Percentiles rank a stretch among this genome's conserved stretches.
Evolutionary conservation across 1,140 invertebrate species (phyloP).

Genomic region (Drosophila watanabei): DNA sequence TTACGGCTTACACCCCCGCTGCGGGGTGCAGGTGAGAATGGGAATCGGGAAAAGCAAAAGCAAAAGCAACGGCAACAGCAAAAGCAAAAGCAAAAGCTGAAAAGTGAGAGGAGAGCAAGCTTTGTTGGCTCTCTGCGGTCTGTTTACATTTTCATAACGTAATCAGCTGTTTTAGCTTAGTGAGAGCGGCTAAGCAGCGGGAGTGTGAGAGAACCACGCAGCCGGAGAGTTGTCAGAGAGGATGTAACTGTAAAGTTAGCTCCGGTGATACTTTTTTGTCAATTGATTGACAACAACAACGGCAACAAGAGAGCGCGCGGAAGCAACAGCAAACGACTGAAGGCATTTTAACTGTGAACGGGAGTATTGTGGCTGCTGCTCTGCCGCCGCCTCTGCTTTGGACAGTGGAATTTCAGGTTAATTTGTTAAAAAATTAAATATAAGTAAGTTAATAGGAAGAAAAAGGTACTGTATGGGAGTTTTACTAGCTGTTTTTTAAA

Average conservation of each 20-base stretch:
- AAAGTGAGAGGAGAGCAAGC: constrained; percentile 57
- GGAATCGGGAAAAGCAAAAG: constrained; percentile 24
- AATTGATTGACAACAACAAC: constrained; percentile 72
- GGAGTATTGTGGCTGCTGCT: constrained; percentile 21
- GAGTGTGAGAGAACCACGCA: constrained; percentile 4
- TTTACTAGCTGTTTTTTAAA: too few species aligned
- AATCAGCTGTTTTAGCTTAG: constrained; percentile 73
- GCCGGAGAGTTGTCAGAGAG: constrained; percentile 33
- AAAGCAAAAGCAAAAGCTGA: constrained; percentile 44
- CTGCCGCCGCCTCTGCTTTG: background rate
- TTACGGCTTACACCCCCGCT: constrained; percentile 39
- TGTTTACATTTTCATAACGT: constrained; percentile 72
- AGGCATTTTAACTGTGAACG: constrained; percentile 41
- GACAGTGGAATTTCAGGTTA: background rate
- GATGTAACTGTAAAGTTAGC: constrained; percentile 63
- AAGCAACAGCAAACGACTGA: constrained; percentile 32
- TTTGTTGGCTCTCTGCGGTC: constrained; percentile 56
- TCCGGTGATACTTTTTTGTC: constrained; percentile 64
- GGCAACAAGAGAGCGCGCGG: constrained; percentile 24
- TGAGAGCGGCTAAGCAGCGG: constrained; percentile 50
- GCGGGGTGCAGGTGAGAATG: constrained; percentile 25
- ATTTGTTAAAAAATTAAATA: background rate
- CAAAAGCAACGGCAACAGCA: constrained; percentile 20
- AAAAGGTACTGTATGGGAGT: too few species aligned
- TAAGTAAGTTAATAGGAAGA: background rate